Conservation (phyloP, 2,113 vertebrate genomes). For the Gambusia affinis region DNA sequence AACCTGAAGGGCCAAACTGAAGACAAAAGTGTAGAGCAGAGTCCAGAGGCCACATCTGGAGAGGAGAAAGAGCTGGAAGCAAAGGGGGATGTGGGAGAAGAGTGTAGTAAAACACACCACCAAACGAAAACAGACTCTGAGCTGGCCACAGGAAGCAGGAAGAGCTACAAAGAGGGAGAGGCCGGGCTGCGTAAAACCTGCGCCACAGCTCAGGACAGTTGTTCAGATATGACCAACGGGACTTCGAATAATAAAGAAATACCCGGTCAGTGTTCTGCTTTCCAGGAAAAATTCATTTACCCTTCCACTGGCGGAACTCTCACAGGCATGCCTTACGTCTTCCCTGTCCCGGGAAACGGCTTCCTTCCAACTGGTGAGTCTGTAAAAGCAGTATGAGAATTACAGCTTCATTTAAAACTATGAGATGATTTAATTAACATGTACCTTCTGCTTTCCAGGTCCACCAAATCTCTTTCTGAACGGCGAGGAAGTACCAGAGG, state of each 20-base stretch:
- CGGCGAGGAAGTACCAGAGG: slow-evolving; percentile 84
- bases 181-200: slow-evolving; percentile 77
- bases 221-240: slow-evolving; percentile 70
- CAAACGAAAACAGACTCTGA: slow-evolving; percentile 80
- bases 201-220: slow-evolving; percentile 69
- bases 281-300: slow-evolving; percentile 85
- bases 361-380: slow-evolving; percentile 75
- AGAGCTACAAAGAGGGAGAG: slow-evolving; percentile 81
- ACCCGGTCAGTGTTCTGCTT: slow-evolving; percentile 76
- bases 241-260: slow-evolving; percentile 80
- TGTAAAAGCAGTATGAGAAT: not conserved
- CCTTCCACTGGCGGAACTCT: slow-evolving; percentile 76
- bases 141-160: slow-evolving; percentile 61
- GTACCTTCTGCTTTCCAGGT: slow-evolving; percentile 73
- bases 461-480: slow-evolving; percentile 81
- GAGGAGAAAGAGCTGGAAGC: slow-evolving; percentile 85
- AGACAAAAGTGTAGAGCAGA: slow-evolving; percentile 78
- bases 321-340: slow-evolving; percentile 82
- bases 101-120: slow-evolving; percentile 74
- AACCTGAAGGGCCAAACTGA: slow-evolving; percentile 81
- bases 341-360: slow-evolving; percentile 78
- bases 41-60: slow-evolving; percentile 68
- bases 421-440: not conserved
- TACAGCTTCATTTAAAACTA: not conserved
- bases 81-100: slow-evolving; percentile 81